A percentile compares a stretch with the other conserved stretches of the same genome.
phyloP scores from a whole-genome alignment of 1,140 invertebrate genomes.

The Pararge aegeria region DNA sequence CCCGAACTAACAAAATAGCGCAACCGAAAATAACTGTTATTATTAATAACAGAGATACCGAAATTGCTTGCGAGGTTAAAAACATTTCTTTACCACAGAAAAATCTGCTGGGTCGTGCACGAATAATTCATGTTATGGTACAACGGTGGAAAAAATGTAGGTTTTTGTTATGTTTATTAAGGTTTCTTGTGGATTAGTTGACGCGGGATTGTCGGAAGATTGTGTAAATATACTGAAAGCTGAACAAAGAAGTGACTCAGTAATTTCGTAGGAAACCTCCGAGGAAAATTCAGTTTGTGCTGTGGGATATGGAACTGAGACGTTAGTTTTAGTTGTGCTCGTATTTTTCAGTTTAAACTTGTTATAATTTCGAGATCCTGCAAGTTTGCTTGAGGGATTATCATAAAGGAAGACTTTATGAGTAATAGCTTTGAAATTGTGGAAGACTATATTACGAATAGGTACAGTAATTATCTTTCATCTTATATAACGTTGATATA shows the following conservation, averaged over 20 bases:
- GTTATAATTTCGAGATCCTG: constrained; percentile 17
- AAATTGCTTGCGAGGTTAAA: constrained; percentile 19
- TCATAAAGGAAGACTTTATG: constrained; percentile 8
- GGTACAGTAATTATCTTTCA: not conserved
- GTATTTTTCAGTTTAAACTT: constrained; percentile 23
- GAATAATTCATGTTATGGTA: constrained; percentile 53
- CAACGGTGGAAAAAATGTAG: constrained; percentile 34
- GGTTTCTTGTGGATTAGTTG: constrained; percentile 31
- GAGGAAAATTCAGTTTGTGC: constrained; percentile 20
- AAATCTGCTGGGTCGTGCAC: constrained; percentile 30
- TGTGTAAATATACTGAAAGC: constrained; percentile 17
- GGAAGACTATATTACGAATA: not conserved
- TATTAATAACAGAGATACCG: constrained; percentile 3
- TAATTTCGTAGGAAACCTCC: constrained; percentile 19
- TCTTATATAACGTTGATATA: too few species aligned
- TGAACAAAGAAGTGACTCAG: constrained; percentile 21
- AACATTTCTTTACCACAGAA: constrained; percentile 22
- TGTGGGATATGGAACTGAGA: constrained; percentile 16
- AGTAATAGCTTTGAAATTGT: not conserved
- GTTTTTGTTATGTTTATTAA: constrained; percentile 40
- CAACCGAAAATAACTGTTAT: constrained; percentile 26
- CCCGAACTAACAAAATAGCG: constrained; percentile 7
- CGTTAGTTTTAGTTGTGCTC: constrained; percentile 17
- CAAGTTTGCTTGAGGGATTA: constrained; percentile 14
- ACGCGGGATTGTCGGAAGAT: constrained; percentile 26